A percentile compares a stretch with the other conserved stretches of the same genome.
These are phyloP conservation scores for Lethrus apterus DNA, from an alignment of 1,140 invertebrate species.

Conservation along the genomic window DNA sequence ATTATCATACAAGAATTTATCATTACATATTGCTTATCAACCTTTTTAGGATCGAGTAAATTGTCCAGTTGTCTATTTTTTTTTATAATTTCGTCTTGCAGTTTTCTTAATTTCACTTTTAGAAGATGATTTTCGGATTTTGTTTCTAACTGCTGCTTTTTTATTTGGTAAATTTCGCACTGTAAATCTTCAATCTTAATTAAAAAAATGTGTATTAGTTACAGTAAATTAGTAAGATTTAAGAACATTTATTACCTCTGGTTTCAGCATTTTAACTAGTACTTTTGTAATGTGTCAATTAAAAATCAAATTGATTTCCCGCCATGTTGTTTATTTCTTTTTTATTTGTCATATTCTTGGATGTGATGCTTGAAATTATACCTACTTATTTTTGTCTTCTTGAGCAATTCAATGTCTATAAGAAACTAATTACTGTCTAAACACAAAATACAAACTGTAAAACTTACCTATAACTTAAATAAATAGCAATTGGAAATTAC, in stretches of 20 bases:
- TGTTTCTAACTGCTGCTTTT: slow-evolving; percentile 9
- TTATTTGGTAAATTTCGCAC: slow-evolving; percentile 3
- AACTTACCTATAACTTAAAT: too few relatives aligned
- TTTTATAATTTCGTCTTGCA: slow-evolving; percentile 11
- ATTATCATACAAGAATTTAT: not conserved
- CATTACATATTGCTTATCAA: not conserved
- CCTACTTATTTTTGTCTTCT: too few relatives aligned
- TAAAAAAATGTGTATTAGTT: not conserved
- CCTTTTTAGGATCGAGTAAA: slow-evolving; percentile 11
- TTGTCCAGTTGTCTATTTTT: slow-evolving; percentile 13
- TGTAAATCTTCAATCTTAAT: slow-evolving; percentile 12
- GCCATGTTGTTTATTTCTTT: slow-evolving; percentile 11
- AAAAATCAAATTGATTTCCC: slow-evolving; percentile 11
- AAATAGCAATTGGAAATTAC: too few relatives aligned
- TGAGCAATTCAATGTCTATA: too few relatives aligned
- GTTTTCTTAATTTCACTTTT: slow-evolving; percentile 17
- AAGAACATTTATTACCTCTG: not conserved
- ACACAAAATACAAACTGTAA: too few relatives aligned
- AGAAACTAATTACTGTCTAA: too few relatives aligned
- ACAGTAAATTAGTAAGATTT: not conserved
- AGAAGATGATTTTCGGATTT: slow-evolving; percentile 11
- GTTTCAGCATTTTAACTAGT: not conserved
- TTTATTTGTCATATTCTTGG: too few relatives aligned
- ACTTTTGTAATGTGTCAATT: not conserved
- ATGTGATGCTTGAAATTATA: too few relatives aligned